Evolutionary conservation across 2,797 vertebrate species (phyloP).

Genomic region (Phoxinus dragarum): DNA sequence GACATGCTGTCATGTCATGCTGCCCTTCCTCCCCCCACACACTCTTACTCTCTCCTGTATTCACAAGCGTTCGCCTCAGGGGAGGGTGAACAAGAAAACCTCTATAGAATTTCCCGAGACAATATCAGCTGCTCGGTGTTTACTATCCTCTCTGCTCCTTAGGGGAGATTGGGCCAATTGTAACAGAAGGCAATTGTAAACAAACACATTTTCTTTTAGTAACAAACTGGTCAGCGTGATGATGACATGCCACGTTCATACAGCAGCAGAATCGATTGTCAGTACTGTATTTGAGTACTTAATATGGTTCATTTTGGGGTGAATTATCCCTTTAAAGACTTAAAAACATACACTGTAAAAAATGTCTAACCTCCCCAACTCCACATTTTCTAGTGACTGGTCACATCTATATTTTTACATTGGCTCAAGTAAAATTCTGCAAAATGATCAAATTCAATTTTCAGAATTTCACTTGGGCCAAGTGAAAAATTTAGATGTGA

Average conservation of each 20-base stretch:
- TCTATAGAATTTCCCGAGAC: constrained; percentile 21
- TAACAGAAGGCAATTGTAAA: background rate
- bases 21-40: constrained; percentile 73
- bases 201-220: background rate
- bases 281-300: too few species aligned
- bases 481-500: too few species aligned
- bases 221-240: background rate
- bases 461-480: too few species aligned
- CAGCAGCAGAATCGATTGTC: background rate
- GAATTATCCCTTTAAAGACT: background rate
- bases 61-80: background rate
- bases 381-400: too few species aligned
- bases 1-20: constrained; percentile 71
- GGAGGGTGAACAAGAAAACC: constrained; percentile 18
- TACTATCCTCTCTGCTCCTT: constrained; percentile 16
- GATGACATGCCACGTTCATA: background rate
- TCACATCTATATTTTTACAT: too few species aligned
- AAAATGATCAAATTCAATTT: too few species aligned
- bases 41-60: constrained; percentile 67
- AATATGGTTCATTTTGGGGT: background rate
- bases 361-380: too few species aligned
- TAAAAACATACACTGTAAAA: background rate
- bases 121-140: constrained; percentile 22
- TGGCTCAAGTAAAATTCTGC: too few species aligned
- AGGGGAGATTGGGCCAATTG: background rate